Conservation (phyloP, 2,888 invertebrate species). For the Saturnia japonica region DNA sequence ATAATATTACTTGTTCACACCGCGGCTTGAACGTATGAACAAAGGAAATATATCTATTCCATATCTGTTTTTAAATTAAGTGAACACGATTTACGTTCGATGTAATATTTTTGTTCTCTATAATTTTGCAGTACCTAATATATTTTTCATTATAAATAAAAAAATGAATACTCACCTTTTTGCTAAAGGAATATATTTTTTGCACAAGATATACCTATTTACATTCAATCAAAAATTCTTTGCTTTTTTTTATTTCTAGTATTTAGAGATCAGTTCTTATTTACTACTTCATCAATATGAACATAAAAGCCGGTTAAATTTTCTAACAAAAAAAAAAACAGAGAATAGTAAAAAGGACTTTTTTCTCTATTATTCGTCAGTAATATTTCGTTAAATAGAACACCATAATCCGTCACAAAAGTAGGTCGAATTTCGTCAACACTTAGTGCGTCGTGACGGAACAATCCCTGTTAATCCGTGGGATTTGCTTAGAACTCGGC, state of each 20-base stretch:
- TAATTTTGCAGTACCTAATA: no score
- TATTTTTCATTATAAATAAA: no score
- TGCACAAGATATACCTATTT: not conserved
- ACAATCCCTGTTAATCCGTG: slow-evolving; percentile 36
- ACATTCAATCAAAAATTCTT: not conserved
- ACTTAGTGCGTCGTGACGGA: slow-evolving; percentile 32
- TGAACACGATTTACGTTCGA: no score
- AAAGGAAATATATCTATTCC: no score
- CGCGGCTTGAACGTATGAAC: no score
- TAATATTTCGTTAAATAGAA: slow-evolving; percentile 8
- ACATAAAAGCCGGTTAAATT: not conserved
- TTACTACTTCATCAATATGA: not conserved
- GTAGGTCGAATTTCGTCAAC: slow-evolving; percentile 36
- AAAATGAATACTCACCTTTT: no score
- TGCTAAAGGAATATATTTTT: not conserved
- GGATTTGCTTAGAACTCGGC: slow-evolving; percentile 31
- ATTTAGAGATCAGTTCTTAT: not conserved
- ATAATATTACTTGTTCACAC: no score
- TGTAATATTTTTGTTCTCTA: no score
- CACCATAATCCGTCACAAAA: slow-evolving; percentile 24
- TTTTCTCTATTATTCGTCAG: not conserved
- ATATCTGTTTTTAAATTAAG: no score
- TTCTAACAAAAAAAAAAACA: not conserved
- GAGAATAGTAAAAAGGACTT: not conserved
- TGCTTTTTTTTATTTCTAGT: not conserved